Base-by-base conservation (phyloP, 2,888 invertebrate genomes). In the Acholoe squamosa region DNA sequence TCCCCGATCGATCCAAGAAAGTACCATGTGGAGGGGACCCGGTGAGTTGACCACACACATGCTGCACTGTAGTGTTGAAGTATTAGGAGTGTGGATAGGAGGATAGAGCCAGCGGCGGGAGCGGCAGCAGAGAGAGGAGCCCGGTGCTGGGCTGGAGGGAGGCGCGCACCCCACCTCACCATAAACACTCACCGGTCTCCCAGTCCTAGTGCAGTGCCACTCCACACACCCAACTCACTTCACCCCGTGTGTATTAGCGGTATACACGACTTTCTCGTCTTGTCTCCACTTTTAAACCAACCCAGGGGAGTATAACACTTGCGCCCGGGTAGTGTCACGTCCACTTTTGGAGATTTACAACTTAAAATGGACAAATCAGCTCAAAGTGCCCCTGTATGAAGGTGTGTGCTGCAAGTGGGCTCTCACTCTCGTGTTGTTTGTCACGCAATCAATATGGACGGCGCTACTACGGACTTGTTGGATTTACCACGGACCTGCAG, bases 401-500 rank as follows among this genome's bases (percentile, higher is more conserved):
- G 5, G 61, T 61, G 61, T 61, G 61, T 43, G 61, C 19, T 61
- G 22, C 19, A 19, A 12, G 61, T 61, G 7, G 22, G 7, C 61
- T 61, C 61, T n/a, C 19, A 19, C n/a, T 61, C 61, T 19, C 61
- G 22, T 19, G 12, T 1, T 3, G n/a, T 19, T 61, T n/a, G 61
- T 61, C 61, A 61, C 61, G 61, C 61, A n/a, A 61, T 61, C 61
- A 61, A 61, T 61, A n/a, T 61, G 61, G 61, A 61, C 61, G 61
- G 43, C 61, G 61, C 14, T 19, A 19, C 3, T 61, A 61, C 61
- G 22, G n/a, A 61, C 7, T 61, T 61, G 7, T 61, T 61, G 61
- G 3, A 61, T n/a, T 19, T 14, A 19, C 1, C 12, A 61, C 22
- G 19, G 12, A n/a, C 61, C 61, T 61, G 61, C 61, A 61, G 61